Evolutionary conservation across 1,140 invertebrate species (phyloP).

Genomic region (Zaprionus gabonicus): DNA sequence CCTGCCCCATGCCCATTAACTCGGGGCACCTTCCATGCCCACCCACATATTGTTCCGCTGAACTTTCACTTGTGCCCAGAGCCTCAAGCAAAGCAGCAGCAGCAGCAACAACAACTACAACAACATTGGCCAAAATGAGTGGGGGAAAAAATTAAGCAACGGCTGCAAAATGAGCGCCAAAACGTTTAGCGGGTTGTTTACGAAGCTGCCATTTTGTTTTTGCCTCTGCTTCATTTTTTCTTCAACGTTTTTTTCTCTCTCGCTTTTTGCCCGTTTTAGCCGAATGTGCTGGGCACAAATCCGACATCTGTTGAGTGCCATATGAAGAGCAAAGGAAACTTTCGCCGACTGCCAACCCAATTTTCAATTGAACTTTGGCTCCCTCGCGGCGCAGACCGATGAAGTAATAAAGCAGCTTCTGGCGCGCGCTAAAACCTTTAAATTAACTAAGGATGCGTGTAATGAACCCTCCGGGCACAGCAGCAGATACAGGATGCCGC

Average conservation of each 20-base stretch:
- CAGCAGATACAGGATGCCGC: not conserved
- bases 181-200: constrained; percentile 80
- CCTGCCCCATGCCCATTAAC: not conserved
- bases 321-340: constrained; percentile 37
- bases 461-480: not conserved
- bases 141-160: constrained; percentile 68
- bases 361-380: constrained; percentile 48
- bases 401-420: constrained; percentile 23
- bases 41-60: constrained; percentile 47
- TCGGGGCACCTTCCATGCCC: not conserved
- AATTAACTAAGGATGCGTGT: constrained; percentile 27
- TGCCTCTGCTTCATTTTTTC: constrained; percentile 8
- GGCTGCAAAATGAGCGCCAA: constrained; percentile 78
- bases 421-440: constrained; percentile 9
- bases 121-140: constrained; percentile 11
- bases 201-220: constrained; percentile 61
- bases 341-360: constrained; percentile 26
- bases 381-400: not conserved
- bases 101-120: constrained; percentile 31
- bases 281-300: constrained; percentile 30
- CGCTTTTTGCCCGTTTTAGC: constrained; percentile 14
- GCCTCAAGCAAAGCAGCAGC: constrained; percentile 49
- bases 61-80: constrained; percentile 69
- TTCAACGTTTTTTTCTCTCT: not conserved
- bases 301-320: constrained; percentile 59